phyloP scores from a whole-genome alignment of 30 jellyfish, hydroid and myxozoan genomes.

The Hydractinia symbiolongicarpus region DNA sequence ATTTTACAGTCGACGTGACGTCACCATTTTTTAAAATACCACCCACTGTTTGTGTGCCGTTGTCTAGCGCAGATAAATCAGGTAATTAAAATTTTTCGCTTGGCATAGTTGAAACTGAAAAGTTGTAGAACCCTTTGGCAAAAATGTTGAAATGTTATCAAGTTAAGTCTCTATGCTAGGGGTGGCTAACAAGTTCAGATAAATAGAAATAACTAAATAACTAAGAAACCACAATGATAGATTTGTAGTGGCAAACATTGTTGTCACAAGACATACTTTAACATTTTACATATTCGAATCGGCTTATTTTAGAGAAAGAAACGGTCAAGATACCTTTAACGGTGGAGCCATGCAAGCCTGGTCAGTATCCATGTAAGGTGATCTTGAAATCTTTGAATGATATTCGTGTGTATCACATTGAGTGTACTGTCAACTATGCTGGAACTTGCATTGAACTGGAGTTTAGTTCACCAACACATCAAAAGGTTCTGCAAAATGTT shows the following conservation, averaged over 20 bases:
- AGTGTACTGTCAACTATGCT: slow-evolving; percentile 65
- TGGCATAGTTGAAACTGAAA: too few relatives aligned
- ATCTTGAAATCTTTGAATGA: slow-evolving; percentile 64
- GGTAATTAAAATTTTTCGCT: too few relatives aligned
- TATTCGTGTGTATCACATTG: slow-evolving; percentile 71
- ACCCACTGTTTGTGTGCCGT: slow-evolving; percentile 25
- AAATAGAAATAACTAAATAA: too few relatives aligned
- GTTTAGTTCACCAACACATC: slow-evolving; percentile 78
- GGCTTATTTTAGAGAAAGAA: slow-evolving; percentile 30
- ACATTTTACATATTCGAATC: too few relatives aligned
- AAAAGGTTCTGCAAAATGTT: slow-evolving; percentile 65
- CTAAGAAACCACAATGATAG: too few relatives aligned
- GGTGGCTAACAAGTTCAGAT: too few relatives aligned
- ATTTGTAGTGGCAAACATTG: too few relatives aligned
- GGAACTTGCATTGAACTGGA: slow-evolving; percentile 67
- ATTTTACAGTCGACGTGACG: slow-evolving; percentile 23
- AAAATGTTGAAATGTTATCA: too few relatives aligned
- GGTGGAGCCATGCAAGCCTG: slow-evolving; percentile 74
- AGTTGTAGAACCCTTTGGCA: too few relatives aligned
- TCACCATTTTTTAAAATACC: slow-evolving; percentile 25
- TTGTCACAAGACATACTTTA: too few relatives aligned
- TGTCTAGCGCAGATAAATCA: too few relatives aligned
- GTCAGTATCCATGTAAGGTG: slow-evolving; percentile 77
- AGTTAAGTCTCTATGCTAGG: too few relatives aligned
- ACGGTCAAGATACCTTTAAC: slow-evolving; percentile 60